phyloP scores from a whole-genome alignment of 2,797 vertebrate species.

The Mormyrops attenuatus region DNA sequence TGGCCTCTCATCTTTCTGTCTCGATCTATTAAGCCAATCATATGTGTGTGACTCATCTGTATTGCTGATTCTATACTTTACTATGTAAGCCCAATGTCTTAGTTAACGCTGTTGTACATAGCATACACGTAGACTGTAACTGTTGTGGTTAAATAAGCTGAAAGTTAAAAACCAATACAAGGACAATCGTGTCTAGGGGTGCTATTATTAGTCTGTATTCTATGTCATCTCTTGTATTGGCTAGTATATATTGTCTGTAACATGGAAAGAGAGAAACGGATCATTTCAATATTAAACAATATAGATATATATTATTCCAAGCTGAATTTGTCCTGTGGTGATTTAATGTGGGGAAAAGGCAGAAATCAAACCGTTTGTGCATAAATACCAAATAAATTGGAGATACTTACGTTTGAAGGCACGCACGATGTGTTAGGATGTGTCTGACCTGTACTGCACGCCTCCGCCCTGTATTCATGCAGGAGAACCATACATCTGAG shows the following conservation, averaged over 20 bases:
- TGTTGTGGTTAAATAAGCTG: constrained; percentile 56
- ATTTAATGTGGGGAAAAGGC: constrained; percentile 11
- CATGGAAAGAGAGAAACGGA: constrained; percentile 57
- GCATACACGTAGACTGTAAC: constrained; percentile 61
- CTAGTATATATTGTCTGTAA: constrained; percentile 72
- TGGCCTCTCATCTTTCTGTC: constrained; percentile 35
- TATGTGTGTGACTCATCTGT: constrained; percentile 51
- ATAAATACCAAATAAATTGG: background rate
- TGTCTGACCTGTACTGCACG: background rate
- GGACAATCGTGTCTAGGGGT: constrained; percentile 72
- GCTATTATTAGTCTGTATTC: constrained; percentile 73
- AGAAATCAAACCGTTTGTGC: background rate
- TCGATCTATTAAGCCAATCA: constrained; percentile 54
- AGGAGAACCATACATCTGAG: background rate
- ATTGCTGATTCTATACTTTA: constrained; percentile 57
- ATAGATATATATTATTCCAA: constrained; percentile 61
- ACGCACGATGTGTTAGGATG: background rate
- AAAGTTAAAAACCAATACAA: constrained; percentile 60
- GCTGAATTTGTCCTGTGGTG: constrained; percentile 42
- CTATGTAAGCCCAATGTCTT: constrained; percentile 63
- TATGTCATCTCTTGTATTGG: constrained; percentile 70
- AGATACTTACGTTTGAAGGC: background rate
- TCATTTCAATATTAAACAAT: constrained; percentile 70
- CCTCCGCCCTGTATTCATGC: background rate
- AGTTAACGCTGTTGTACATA: constrained; percentile 64